Base-by-base conservation (phyloP, 2,113 vertebrate species). In the Holacanthus passer region DNA sequence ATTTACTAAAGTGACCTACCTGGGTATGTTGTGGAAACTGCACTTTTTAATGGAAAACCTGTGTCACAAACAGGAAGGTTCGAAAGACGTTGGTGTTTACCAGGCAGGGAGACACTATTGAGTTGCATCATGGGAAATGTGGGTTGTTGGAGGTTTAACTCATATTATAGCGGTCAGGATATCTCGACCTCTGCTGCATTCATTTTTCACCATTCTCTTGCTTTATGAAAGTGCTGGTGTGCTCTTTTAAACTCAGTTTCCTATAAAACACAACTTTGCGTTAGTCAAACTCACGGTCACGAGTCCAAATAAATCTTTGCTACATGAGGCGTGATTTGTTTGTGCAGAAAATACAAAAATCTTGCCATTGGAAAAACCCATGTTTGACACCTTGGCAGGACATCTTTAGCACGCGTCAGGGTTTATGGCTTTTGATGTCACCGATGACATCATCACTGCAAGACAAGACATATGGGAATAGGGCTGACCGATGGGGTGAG, bases 371-470 rank as follows among this genome's bases (percentile, higher is more conserved):
- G 77, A 88, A 88, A n/a, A 86, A 80, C 45, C 17, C 20, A 63
- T 11, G 39, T 79, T 87, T 90, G 83, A 86, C 84, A 77, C 59
- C 16, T 87, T 88, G 89, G 88, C 88, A 62, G 45, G 48, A 73
- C 76, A 85, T 62, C 41, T 60, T 73, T 41, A 32, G 55, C 56
- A 19, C 39, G 60, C 65, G 32, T 87, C 91, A 89, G 76, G 69
- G 32, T 86, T 87, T 58, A 81, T 31, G 43, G 75, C 31, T 74
- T 90, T 78, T 79, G 72, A 84, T 81, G 83, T 90, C 86, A 87
- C 45, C 41, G 19, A 32, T 92, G 89, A 93, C 89, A 88, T 94
- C 89, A 94, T 89, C 58, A 73, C 17, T 60, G 71, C 55, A 35
- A 67, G 87, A 91, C 90, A 79, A 90, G 89, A 59, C 86, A 13